Evolutionary conservation across 2,797 vertebrate genomes (phyloP), one percentile per base, ranked within the genome.

Genomic region (Adelosebastes latens): DNA sequence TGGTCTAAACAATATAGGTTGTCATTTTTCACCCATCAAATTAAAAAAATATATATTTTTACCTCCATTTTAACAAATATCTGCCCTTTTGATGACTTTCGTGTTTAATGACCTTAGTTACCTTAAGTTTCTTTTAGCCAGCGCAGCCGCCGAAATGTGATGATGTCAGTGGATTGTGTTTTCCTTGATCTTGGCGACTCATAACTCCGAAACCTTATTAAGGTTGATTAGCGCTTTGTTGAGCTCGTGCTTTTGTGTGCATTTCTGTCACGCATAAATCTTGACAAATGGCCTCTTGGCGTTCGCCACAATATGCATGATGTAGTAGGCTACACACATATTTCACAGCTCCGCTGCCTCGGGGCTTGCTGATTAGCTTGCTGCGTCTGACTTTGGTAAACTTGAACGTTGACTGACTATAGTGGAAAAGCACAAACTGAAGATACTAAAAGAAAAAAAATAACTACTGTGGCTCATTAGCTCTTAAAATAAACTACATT

Each of bases 221-320:
- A 58, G 70, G 80, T 36, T 87, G 90, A 92, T 89, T 88, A 89
- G 85, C 79, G 81, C 77, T 91, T 90, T 76, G 80, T 89, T 25
- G 76, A 87, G 84, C 87, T 80, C 6, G 4, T 86, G 88, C 88
- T 83, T 90, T 86, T 89, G 82, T 89, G 72, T 82, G 89, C 87
- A 80, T 76, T 91, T 92, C 84, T 92, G 88, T 87, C 87, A 85
- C n/a, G 42, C 86, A 74, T 81, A 87, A 88, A 89, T 89, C 79
- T 81, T 82, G 84, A 91, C 76, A 84, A 91, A 89, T 64, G 62
- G 77, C 74, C 68, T 78, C 84, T 76, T 65, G 79, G 77, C 81
- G 64, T 85, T 83, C 59, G 10, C 73, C 58, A 20, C 46, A 72
- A 72, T 79, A 66, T 65, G 82, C 83, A 80, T 59, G 72, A 68